These are phyloP conservation scores for Erinaceus europaeus DNA, from an alignment of 2,113 vertebrate species.

Conservation along the genomic window DNA sequence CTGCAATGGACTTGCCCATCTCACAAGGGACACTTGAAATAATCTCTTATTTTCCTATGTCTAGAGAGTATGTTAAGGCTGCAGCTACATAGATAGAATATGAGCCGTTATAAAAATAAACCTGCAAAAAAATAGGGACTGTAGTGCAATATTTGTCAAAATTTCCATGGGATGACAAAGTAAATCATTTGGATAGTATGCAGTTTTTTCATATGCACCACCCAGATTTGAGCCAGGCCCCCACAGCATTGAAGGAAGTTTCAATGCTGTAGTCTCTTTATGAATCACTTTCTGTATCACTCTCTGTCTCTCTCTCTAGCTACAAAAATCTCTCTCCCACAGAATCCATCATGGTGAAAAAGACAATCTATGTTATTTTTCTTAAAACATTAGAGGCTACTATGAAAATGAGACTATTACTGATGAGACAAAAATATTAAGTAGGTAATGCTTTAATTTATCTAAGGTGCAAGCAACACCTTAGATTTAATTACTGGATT, in stretches of 20 bases:
- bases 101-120: neutral
- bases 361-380: neutral
- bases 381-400: neutral
- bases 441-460: no score
- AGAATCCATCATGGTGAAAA: neutral
- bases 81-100: neutral
- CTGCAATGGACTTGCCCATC: neutral
- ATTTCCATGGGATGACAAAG: no score
- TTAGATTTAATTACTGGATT: slow-evolving; percentile 30
- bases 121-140: no score
- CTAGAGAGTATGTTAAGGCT: slow-evolving; percentile 26
- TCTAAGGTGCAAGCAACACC: neutral
- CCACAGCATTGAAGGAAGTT: no score
- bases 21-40: neutral
- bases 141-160: no score
- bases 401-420: slow-evolving; percentile 32
- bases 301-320: no score
- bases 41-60: neutral
- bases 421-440: slow-evolving; percentile 15
- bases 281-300: no score
- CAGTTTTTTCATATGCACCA: no score
- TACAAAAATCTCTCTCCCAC: neutral
- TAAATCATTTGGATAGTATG: no score
- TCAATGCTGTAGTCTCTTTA: no score
- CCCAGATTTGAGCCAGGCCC: no score